Percentiles rank a stretch among this genome's conserved stretches.
Conservation (phyloP, 1,140 invertebrate species). For the Teleogryllus occipitalis region DNA sequence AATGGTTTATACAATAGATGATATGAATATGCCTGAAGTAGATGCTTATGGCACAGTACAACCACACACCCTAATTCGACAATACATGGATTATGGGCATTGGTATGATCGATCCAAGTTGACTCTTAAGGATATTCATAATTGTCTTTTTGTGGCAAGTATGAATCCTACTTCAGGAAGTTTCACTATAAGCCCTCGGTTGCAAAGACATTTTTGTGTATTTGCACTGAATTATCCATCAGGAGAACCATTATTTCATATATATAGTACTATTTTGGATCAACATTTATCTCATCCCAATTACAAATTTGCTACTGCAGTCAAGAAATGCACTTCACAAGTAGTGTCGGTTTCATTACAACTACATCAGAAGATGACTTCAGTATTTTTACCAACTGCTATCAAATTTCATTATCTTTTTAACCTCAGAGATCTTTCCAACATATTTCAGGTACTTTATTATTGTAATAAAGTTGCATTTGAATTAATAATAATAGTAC, state of each 20-base stretch:
- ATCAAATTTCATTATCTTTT: conserved; percentile 93
- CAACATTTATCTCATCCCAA: conserved; percentile 63
- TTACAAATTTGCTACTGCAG: conserved; percentile 53
- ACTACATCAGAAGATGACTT: conserved; percentile 67
- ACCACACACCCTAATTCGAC: conserved; percentile 86
- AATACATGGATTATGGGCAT: conserved; percentile 90
- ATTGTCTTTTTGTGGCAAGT: conserved; percentile 89
- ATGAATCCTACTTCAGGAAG: conserved; percentile 96
- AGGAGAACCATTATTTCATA: conserved; percentile 66
- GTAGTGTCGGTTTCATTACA: conserved; percentile 65
- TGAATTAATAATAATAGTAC: neutral
- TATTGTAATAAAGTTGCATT: too few species aligned
- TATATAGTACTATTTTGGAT: conserved; percentile 71
- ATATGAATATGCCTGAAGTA: conserved; percentile 96
- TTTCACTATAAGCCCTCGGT: conserved; percentile 84
- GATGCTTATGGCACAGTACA: conserved; percentile 92
- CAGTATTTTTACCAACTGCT: conserved; percentile 80
- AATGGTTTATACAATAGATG: conserved; percentile 94
- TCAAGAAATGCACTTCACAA: conserved; percentile 49
- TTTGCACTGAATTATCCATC: conserved; percentile 84
- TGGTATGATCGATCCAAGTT: conserved; percentile 86
- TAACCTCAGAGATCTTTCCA: conserved; percentile 85
- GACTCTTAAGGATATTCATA: conserved; percentile 83
- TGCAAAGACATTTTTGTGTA: conserved; percentile 89
- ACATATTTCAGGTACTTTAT: conserved; percentile 62